Evolutionary conservation across 2,888 invertebrate genomes (phyloP).

Genomic region (Willowsia nigromaculata): DNA sequence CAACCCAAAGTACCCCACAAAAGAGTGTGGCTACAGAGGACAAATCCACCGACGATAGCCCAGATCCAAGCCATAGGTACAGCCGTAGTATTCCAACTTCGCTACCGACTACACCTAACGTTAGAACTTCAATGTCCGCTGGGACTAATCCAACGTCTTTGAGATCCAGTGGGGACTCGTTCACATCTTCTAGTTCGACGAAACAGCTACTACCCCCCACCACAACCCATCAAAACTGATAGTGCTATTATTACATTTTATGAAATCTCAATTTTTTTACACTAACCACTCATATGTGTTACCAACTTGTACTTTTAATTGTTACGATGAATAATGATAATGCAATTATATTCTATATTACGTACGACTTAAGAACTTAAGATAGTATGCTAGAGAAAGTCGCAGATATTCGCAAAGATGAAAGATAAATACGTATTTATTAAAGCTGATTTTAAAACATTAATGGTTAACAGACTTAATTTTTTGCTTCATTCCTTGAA

Average conservation of each 20-base stretch:
- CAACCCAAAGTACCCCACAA: conserved; percentile 78
- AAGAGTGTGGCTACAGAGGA: conserved; percentile 50
- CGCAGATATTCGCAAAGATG: conserved; percentile 63
- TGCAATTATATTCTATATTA: conserved; percentile 40
- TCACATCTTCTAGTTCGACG: conserved; percentile 90
- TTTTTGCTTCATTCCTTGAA: background rate
- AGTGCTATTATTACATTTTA: background rate
- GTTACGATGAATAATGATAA: conserved; percentile 32
- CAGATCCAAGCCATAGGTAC: conserved; percentile 67
- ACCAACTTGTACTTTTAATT: conserved; percentile 53
- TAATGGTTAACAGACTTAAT: conserved; percentile 12
- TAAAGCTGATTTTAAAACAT: conserved; percentile 60
- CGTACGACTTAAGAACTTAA: conserved; percentile 40
- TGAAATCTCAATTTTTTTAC: conserved; percentile 57
- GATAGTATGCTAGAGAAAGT: conserved; percentile 36
- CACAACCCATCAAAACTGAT: conserved; percentile 63
- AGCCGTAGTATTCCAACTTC: conserved; percentile 73
- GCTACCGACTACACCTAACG: conserved; percentile 76
- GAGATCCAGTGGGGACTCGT: conserved; percentile 90
- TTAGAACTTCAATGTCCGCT: conserved; percentile 71
- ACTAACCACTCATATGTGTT: conserved; percentile 46
- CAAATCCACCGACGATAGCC: conserved; percentile 69
- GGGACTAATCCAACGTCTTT: conserved; percentile 77
- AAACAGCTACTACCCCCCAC: conserved; percentile 84
- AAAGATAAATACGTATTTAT: conserved; percentile 59